Evolutionary conservation across 2,113 vertebrate genomes (phyloP).

Genomic region (Phoxinus phoxinus): DNA sequence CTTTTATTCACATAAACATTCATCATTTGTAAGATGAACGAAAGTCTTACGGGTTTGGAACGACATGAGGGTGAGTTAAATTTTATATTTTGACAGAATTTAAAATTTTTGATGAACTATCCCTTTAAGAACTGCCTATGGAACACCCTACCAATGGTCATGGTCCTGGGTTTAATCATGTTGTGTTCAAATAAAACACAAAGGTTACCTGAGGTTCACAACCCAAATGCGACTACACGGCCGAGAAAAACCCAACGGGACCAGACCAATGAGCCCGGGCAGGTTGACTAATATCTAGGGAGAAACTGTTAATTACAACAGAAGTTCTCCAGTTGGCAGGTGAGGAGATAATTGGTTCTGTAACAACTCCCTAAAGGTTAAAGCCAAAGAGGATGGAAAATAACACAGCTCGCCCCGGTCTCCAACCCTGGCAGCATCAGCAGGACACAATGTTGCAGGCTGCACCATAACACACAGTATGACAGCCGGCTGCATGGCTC

Average conservation of each 20-base stretch:
- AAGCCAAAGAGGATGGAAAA: constrained; percentile 1
- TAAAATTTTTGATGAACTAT: no score
- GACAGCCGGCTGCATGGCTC: constrained; percentile 13
- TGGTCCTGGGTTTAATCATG: no score
- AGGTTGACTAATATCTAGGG: constrained; percentile 48
- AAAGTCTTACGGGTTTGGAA: no score
- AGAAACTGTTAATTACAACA: constrained; percentile 50
- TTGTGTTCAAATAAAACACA: no score
- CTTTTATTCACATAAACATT: no score
- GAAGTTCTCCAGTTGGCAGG: constrained; percentile 34
- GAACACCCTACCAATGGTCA: background rate
- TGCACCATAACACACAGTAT: background rate
- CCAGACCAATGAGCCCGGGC: constrained; percentile 42
- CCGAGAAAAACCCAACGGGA: constrained; percentile 25
- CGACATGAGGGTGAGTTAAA: no score
- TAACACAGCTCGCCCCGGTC: background rate
- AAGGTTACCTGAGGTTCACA: no score
- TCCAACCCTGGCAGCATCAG: background rate
- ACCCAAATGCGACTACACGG: background rate
- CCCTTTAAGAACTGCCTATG: background rate
- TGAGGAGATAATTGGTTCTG: constrained; percentile 51
- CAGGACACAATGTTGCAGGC: background rate
- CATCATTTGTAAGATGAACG: no score
- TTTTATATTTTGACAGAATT: no score
- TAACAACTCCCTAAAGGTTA: constrained; percentile 46